phyloP scores from a whole-genome alignment of 2,113 vertebrate genomes.

The Podilymbus podiceps region DNA sequence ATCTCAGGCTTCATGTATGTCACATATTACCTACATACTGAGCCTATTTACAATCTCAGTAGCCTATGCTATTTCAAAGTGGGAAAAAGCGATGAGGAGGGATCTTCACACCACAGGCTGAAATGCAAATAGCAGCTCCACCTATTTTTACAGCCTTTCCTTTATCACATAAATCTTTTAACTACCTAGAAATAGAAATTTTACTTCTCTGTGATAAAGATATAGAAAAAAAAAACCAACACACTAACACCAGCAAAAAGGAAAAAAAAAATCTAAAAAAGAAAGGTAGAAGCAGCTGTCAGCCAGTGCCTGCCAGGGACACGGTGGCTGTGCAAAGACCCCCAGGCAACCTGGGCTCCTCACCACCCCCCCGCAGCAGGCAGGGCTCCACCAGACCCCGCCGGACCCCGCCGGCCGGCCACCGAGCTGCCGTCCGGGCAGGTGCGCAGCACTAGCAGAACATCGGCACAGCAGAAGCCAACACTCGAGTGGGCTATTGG shows the following conservation, averaged over 20 bases:
- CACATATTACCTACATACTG: fast-evolving
- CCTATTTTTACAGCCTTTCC: not conserved
- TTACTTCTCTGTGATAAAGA: not conserved
- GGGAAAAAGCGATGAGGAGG: not conserved
- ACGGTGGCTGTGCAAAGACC: not conserved
- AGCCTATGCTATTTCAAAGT: not conserved
- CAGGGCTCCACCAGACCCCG: not conserved
- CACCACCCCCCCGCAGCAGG: not conserved
- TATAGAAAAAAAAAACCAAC: not conserved
- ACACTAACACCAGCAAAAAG: not conserved
- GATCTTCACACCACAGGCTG: not conserved
- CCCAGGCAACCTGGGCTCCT: not conserved
- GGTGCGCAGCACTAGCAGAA: not conserved
- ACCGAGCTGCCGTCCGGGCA: not conserved
- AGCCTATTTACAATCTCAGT: not conserved
- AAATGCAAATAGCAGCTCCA: not conserved
- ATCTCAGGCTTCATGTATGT: not conserved
- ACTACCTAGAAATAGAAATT: not conserved
- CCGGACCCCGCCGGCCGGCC: fast-evolving
- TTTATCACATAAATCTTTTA: not conserved
- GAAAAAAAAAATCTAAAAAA: not conserved
- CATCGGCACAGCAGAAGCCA: not conserved
- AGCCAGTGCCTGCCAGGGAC: not conserved
- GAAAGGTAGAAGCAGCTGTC: not conserved
- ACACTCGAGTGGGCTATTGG: fast-evolving